Evolutionary conservation across 2,888 invertebrate species (phyloP).

Genomic region (Caenorhabditis afra): DNA sequence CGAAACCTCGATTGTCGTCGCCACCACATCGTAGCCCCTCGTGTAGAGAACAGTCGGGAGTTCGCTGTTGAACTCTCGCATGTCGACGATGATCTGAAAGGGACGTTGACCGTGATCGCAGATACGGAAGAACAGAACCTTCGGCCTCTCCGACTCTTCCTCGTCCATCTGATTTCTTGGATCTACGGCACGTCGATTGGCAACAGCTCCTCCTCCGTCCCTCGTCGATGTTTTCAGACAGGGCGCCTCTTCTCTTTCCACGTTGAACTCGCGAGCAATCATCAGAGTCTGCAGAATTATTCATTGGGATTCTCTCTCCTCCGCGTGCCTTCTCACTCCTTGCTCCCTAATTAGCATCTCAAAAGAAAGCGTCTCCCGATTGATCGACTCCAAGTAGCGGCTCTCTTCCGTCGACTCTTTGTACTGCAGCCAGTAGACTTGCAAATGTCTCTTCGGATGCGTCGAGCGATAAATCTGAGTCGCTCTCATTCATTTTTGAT

Average conservation of each 20-base stretch:
- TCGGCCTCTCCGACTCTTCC: slow-evolving; percentile 50
- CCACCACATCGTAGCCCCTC: slow-evolving; percentile 91
- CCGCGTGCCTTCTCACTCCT: slow-evolving; percentile 86
- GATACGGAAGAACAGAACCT: slow-evolving; percentile 30
- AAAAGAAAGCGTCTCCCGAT: slow-evolving; percentile 94
- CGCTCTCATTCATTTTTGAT: slow-evolving; percentile 4
- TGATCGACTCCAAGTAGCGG: slow-evolving; percentile 84
- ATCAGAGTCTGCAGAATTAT: slow-evolving; percentile 69
- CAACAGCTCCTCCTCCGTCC: slow-evolving; percentile 83
- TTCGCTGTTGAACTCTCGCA: slow-evolving; percentile 97
- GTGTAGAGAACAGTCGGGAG: slow-evolving; percentile 94
- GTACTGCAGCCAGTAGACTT: slow-evolving; percentile 92
- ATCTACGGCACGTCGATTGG: slow-evolving; percentile 22
- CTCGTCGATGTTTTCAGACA: slow-evolving; percentile 63
- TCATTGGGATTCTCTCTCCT: too few species aligned
- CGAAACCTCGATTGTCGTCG: slow-evolving; percentile 70
- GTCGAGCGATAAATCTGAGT: slow-evolving; percentile 85
- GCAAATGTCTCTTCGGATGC: slow-evolving; percentile 78
- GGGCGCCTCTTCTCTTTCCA: slow-evolving; percentile 73
- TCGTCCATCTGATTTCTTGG: slow-evolving; percentile 44
- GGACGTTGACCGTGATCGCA: not conserved
- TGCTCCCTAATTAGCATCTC: slow-evolving; percentile 93
- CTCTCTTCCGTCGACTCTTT: slow-evolving; percentile 96
- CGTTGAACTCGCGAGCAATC: slow-evolving; percentile 76
- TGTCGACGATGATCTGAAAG: slow-evolving; percentile 88